phyloP scores from a whole-genome alignment of 2,888 invertebrate genomes.

The Portevinia maculata region DNA sequence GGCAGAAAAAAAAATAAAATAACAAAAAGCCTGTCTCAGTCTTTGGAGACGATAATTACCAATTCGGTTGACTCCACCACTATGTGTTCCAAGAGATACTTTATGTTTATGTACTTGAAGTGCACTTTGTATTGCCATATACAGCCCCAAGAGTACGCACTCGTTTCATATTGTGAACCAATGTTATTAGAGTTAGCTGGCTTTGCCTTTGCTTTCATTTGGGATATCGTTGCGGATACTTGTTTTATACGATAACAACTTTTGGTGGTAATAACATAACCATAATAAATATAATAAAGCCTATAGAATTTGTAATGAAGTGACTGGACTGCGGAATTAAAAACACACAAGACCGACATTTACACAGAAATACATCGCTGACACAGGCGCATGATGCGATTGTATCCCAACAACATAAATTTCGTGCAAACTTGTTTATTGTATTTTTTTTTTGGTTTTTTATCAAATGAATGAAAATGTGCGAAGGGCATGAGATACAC shows the following conservation, averaged over 20 bases:
- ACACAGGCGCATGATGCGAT: neutral
- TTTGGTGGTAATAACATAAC: constrained; percentile 34
- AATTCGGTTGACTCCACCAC: constrained; percentile 41
- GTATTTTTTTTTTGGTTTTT: neutral
- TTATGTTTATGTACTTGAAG: neutral
- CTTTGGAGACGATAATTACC: constrained; percentile 41
- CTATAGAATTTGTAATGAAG: constrained; percentile 16
- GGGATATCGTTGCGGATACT: neutral
- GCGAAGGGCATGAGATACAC: constrained; percentile 12
- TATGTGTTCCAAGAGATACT: constrained; percentile 7
- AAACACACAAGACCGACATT: constrained; percentile 16
- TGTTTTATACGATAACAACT: constrained; percentile 10
- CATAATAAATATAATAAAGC: constrained; percentile 33
- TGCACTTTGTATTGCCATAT: constrained; percentile 31
- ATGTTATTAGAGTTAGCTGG: neutral
- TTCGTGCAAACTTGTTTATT: constrained; percentile 11
- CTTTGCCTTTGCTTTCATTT: constrained; percentile 21
- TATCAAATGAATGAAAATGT: neutral
- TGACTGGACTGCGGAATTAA: constrained; percentile 20
- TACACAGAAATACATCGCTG: neutral
- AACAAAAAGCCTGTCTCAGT: constrained; percentile 40
- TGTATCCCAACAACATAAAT: constrained; percentile 3
- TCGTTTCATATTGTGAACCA: neutral
- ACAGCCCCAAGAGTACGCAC: neutral
- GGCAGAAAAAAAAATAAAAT: neutral